Percentiles rank a stretch among this genome's conserved stretches.
Conservation (phyloP, 2,888 invertebrate genomes). For the Campoletis raptor region DNA sequence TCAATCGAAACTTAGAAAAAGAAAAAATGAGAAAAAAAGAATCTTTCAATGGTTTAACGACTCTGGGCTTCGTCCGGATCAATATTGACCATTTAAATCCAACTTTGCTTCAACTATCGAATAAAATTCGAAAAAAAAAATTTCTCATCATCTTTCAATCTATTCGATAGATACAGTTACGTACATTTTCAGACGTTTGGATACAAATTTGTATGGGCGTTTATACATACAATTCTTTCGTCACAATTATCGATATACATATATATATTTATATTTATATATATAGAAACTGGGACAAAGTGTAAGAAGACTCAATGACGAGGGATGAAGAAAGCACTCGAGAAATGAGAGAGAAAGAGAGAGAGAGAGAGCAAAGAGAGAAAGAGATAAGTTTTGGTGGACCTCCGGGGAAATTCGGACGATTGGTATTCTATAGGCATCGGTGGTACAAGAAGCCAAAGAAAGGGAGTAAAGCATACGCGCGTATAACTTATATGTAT, state of each 20-base stretch:
- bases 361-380: background rate
- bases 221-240: background rate
- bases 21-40: background rate
- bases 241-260: background rate
- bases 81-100: background rate
- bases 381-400: conserved; percentile 20
- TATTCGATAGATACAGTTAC: background rate
- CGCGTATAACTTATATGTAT: background rate
- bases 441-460: background rate
- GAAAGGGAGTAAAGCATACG: conserved; percentile 5
- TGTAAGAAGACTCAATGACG: conserved; percentile 17
- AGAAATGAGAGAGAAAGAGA: background rate
- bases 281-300: background rate
- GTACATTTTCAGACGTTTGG: too few species aligned
- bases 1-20: background rate
- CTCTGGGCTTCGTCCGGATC: background rate
- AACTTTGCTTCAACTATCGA: background rate
- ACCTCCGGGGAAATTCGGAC: conserved; percentile 77
- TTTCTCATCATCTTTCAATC: background rate
- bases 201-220: background rate
- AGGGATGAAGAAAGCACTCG: conserved; percentile 7
- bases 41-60: background rate
- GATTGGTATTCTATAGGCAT: conserved; percentile 76
- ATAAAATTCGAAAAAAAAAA: background rate
- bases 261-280: background rate